These are phyloP conservation scores for Ornithorhynchus anatinus DNA, from an alignment of 2,113 vertebrate species.

Conservation along the genomic window DNA sequence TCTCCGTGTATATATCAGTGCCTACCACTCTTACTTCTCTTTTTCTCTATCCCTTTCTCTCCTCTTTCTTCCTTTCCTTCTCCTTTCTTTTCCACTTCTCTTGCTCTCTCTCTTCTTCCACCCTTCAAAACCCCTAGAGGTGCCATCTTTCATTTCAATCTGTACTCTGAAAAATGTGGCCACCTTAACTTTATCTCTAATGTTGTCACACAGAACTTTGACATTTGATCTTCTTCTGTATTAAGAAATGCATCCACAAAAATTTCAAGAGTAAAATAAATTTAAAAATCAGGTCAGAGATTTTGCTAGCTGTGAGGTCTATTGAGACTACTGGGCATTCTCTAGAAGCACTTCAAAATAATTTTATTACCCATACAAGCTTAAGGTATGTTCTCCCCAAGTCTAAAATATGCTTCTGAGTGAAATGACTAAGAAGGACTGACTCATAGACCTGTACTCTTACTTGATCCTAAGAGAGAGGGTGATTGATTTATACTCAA, in stretches of 20 bases:
- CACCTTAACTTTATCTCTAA: no score
- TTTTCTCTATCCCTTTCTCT: no score
- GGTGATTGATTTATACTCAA: not conserved
- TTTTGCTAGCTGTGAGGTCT: constrained; percentile 39
- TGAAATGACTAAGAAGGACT: not conserved
- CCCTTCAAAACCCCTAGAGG: no score
- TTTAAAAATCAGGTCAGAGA: constrained; percentile 35
- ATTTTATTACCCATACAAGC: constrained; percentile 4
- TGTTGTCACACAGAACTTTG: constrained; percentile 23
- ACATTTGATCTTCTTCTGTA: constrained; percentile 19
- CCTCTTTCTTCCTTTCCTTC: no score
- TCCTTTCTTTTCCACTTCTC: no score
- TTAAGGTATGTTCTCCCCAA: not conserved
- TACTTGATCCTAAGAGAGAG: not conserved
- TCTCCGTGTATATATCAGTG: no score
- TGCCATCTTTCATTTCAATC: no score
- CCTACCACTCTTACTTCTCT: no score
- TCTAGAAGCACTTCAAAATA: constrained; percentile 14
- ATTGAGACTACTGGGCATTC: not conserved
- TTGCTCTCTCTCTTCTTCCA: no score
- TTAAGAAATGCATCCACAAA: constrained; percentile 8
- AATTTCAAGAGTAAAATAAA: constrained; percentile 6
- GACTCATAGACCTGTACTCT: not conserved
- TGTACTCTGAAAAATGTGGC: no score
- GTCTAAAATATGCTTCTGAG: not conserved